Conservation (phyloP, 2,888 invertebrate species). For the Patella depressa region DNA sequence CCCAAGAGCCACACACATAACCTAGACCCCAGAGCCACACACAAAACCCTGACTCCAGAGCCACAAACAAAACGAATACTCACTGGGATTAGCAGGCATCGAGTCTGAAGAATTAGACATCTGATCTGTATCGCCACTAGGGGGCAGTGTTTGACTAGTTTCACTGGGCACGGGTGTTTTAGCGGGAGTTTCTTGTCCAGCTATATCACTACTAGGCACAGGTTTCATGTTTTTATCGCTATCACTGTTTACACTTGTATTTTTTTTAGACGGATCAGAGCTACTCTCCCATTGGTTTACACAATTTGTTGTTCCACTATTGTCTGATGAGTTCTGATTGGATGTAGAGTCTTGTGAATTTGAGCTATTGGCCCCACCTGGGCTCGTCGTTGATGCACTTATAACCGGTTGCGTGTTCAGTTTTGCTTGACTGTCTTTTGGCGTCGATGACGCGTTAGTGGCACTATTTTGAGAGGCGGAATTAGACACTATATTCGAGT, state of each 20-base stretch:
- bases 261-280: background rate
- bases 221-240: background rate
- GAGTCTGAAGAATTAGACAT: constrained; percentile 19
- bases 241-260: background rate
- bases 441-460: background rate
- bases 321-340: background rate
- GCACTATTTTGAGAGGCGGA: constrained; percentile 12
- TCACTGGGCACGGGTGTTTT: background rate
- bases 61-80: background rate
- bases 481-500: constrained; percentile 10
- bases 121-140: background rate
- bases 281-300: background rate
- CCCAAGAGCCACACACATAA: too few species aligned
- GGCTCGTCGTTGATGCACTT: background rate
- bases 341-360: constrained; percentile 3
- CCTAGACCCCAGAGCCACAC: too few species aligned
- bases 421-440: constrained; percentile 7
- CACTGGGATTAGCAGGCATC: constrained; percentile 12
- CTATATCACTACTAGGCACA: background rate
- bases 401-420: background rate
- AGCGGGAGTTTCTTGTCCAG: background rate
- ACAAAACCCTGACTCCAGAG: too few species aligned
- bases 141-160: constrained; percentile 6
- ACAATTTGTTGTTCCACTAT: background rate
- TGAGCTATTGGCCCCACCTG: constrained; percentile 2